These are phyloP conservation scores for Campoplex nolae DNA, from an alignment of 2,888 invertebrate species.

Conservation along the genomic window DNA sequence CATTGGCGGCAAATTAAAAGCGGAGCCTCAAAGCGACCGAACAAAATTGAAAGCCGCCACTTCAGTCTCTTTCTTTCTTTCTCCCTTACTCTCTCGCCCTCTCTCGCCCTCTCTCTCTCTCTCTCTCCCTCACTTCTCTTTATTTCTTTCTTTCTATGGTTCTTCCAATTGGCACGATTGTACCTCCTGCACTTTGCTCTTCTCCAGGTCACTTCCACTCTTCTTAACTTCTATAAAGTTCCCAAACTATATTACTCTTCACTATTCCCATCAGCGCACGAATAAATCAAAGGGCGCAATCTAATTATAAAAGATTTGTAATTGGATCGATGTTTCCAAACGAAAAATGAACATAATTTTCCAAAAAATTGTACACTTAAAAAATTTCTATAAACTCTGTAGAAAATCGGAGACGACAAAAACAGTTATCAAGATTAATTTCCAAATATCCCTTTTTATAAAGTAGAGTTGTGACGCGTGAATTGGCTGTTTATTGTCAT, in stretches of 20 bases:
- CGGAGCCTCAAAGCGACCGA: conserved; percentile 76
- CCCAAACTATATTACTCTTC: neutral
- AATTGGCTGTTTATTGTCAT: too few species aligned
- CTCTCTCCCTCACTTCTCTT: conserved; percentile 51
- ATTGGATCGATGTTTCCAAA: neutral
- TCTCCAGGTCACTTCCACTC: conserved; percentile 52
- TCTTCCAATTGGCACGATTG: conserved; percentile 65
- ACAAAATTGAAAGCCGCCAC: conserved; percentile 74
- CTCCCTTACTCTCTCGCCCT: neutral
- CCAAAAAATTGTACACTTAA: neutral
- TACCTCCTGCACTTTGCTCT: conserved; percentile 57
- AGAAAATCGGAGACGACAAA: neutral
- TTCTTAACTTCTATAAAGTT: neutral
- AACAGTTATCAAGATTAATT: too few species aligned
- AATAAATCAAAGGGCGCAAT: conserved; percentile 42
- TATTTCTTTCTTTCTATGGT: conserved; percentile 50
- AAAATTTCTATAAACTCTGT: neutral
- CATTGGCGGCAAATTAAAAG: conserved; percentile 79
- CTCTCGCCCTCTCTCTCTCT: conserved; percentile 59
- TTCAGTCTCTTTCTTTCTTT: conserved; percentile 39
- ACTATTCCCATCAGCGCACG: neutral
- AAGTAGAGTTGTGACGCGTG: too few species aligned
- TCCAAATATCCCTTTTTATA: too few species aligned
- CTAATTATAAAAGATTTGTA: conserved; percentile 64
- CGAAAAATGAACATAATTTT: neutral